Percentiles rank a stretch among this genome's conserved stretches.
Evolutionary conservation across 1,140 invertebrate species (phyloP).

Genomic region (Bombus pyrosoma): DNA sequence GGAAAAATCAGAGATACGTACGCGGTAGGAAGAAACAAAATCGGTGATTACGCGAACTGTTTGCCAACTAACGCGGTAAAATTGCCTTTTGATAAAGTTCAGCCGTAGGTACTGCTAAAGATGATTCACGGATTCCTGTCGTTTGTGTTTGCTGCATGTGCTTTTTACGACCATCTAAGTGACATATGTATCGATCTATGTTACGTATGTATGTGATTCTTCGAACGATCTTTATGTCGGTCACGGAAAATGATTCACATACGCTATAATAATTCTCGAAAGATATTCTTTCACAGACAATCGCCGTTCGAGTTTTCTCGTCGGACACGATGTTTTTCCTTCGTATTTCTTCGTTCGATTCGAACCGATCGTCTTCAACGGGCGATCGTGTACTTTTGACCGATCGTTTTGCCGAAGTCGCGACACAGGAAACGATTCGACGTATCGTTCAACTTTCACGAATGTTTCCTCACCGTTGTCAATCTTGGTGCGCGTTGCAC

Average conservation of each 20-base stretch:
- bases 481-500: constrained; percentile 15
- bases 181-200: no score
- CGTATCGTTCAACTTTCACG: constrained; percentile 12
- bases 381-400: not conserved
- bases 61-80: not conserved
- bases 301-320: not conserved
- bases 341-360: not conserved
- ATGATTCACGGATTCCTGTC: not conserved
- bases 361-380: not conserved
- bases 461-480: constrained; percentile 13
- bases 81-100: not conserved
- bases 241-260: not conserved
- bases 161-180: not conserved
- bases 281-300: not conserved
- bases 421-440: not conserved
- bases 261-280: not conserved
- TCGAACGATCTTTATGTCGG: not conserved
- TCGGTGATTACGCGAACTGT: not conserved
- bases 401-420: not conserved
- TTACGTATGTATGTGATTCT: no score
- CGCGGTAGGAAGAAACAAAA: not conserved
- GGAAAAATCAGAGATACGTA: not conserved
- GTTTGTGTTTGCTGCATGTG: not conserved
- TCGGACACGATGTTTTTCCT: not conserved
- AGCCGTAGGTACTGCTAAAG: not conserved